Evolutionary conservation across 1,140 invertebrate genomes (phyloP).

Genomic region (Olivierus martensii): DNA sequence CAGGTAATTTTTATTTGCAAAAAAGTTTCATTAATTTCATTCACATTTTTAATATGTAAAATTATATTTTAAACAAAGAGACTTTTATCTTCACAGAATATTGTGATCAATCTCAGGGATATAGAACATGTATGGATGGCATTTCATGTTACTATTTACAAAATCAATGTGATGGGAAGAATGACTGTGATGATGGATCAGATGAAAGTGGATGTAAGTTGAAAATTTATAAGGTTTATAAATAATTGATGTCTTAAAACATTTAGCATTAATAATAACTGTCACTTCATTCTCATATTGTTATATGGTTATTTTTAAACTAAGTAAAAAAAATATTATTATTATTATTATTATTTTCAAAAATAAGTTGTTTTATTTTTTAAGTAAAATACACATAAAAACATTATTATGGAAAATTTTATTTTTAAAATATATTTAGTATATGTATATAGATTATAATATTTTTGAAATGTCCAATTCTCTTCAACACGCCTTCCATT

Average conservation of each 20-base stretch:
- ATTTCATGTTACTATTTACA: slow-evolving; percentile 52
- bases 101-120: slow-evolving; percentile 58
- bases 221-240: too few relatives aligned
- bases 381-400: too few relatives aligned
- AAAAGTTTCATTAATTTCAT: not conserved
- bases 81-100: slow-evolving; percentile 26
- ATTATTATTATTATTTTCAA: too few relatives aligned
- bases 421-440: too few relatives aligned
- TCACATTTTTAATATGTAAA: not conserved
- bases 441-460: not conserved
- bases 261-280: too few relatives aligned
- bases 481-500: slow-evolving; percentile 11
- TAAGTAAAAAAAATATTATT: too few relatives aligned
- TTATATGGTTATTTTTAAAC: too few relatives aligned
- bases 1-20: slow-evolving; percentile 26
- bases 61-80: too few relatives aligned
- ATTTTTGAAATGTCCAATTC: not conserved
- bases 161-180: slow-evolving; percentile 59
- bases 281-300: too few relatives aligned
- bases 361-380: too few relatives aligned
- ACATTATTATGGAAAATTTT: too few relatives aligned
- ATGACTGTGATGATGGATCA: slow-evolving; percentile 65
- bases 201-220: slow-evolving; percentile 70
- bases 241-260: too few relatives aligned
- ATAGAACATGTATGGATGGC: slow-evolving; percentile 58